Evolutionary conservation across 2,113 vertebrate species (phyloP), one percentile per base, ranked within the genome.

Genomic region (Ctenodactylus gundi): DNA sequence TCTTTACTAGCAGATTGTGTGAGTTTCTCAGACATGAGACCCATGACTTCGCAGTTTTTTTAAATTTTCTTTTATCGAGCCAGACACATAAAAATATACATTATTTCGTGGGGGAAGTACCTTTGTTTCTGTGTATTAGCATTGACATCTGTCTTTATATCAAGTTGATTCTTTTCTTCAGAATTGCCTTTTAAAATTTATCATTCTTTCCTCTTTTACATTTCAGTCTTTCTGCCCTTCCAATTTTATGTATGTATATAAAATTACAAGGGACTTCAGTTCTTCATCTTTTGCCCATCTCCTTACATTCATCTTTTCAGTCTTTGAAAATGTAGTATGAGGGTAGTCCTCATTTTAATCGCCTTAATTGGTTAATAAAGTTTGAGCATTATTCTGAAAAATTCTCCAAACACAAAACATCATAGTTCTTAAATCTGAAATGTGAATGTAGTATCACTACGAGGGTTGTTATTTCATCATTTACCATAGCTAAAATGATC

Each of bases 381-480:
- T 91, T 81, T 8, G 31, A 91, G 49, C 41, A 62, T 46, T 92
- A 39, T 80, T 83, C 31, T 76, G 78, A 72, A 90, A 76, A 77
- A 14, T 72, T 87, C 6, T 27, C 27, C 36, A 64, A 75, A n/a
- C 23, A 70, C 57, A 85, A 29, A 41, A 49, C 6, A 17, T 89
- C 85, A 68, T 51, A 39, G 36, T 77, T 84, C n/a, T 84, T 93
- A 86, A 36, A 70, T 60, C 39, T 94, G 82, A 94, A 94, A 82
- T 76, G 36, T 27, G 31, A 85, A 23, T 70, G 10, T 55, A 36
- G 85, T 77, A 15, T 60, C 53, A 88, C 0, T 57, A 65, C 55
- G 62, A 85, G 17, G n/a, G 46, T 51, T 68, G 9, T 78, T 57
- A 68, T 70, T 84, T 83, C n/a, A 62, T 77, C 68, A 23, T 77